These are phyloP conservation scores for Progne subis DNA, from an alignment of 2,113 vertebrate genomes.

Conservation along the genomic window DNA sequence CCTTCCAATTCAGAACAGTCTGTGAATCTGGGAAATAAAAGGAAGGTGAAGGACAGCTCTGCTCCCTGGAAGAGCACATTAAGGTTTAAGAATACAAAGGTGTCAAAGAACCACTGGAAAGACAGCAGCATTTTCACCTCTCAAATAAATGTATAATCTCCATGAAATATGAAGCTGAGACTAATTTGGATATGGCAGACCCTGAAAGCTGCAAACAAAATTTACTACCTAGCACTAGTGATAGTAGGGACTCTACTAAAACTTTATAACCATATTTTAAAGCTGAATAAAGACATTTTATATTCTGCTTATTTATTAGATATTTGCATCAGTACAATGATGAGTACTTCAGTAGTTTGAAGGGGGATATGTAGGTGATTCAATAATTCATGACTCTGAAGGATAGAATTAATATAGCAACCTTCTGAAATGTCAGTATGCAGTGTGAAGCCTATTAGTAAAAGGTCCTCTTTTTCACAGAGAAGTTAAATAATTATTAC, in stretches of 20 bases:
- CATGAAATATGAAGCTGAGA: not conserved
- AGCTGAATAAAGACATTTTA: constrained; percentile 3
- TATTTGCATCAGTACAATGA: constrained; percentile 12
- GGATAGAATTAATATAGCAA: constrained; percentile 37
- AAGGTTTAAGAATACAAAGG: not conserved
- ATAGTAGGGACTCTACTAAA: not conserved
- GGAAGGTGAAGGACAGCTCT: not conserved
- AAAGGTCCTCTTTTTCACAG: constrained; percentile 14
- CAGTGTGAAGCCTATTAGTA: not conserved
- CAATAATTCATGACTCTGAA: constrained; percentile 42
- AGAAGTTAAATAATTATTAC: constrained; percentile 51
- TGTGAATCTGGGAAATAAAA: not conserved
- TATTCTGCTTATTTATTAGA: constrained; percentile 28
- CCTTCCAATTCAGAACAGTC: not conserved
- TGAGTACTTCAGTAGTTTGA: constrained; percentile 3
- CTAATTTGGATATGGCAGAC: not conserved
- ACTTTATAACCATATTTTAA: constrained; percentile 9
- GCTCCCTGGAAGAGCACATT: not conserved
- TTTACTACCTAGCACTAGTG: not conserved
- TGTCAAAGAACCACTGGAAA: not conserved
- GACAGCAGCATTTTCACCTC: not conserved
- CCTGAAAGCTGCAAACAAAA: constrained; percentile 6
- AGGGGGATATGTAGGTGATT: constrained; percentile 12
- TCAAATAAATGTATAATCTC: not conserved
- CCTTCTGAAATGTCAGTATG: constrained; percentile 30